Evolutionary conservation across 2,113 vertebrate species (phyloP).

Genomic region (Oophaga pumilio): DNA sequence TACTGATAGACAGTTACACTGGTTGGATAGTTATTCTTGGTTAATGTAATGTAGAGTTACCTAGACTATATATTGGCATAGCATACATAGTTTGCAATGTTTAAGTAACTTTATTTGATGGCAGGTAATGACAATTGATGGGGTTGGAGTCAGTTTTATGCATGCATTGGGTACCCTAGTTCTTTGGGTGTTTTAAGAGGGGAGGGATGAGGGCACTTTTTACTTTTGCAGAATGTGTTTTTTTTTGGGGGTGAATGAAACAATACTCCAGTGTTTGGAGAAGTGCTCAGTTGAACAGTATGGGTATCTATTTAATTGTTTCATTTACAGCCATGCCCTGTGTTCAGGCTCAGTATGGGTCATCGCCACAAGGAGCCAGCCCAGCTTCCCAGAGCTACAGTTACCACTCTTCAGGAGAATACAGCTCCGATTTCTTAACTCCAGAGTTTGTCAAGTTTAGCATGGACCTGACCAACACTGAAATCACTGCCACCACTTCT

Average conservation of each 20-base stretch:
- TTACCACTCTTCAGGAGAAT: conserved; percentile 96
- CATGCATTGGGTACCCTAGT: neutral
- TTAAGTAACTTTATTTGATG: neutral
- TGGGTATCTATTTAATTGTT: conserved; percentile 74
- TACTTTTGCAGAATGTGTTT: neutral
- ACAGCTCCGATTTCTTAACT: conserved; percentile 99
- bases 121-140: neutral
- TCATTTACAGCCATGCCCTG: conserved; percentile 98
- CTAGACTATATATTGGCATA: too few relatives aligned
- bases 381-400: conserved; percentile 99
- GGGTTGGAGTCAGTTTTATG: neutral
- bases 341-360: conserved; percentile 99
- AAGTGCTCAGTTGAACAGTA: conserved; percentile 67
- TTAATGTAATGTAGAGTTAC: too few relatives aligned
- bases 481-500: conserved; percentile 98
- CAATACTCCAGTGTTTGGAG: conserved; percentile 47
- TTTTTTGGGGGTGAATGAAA: conserved; percentile 18
- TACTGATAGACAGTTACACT: neutral
- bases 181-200: neutral
- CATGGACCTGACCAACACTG: conserved; percentile 99
- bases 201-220: neutral
- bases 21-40: neutral
- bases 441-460: conserved; percentile 99
- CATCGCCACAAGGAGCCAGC: conserved; percentile 99
- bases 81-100: neutral